Conservation (phyloP, 1,140 invertebrate species). For the Pachyrhynchus sulphureomaculatus region DNA sequence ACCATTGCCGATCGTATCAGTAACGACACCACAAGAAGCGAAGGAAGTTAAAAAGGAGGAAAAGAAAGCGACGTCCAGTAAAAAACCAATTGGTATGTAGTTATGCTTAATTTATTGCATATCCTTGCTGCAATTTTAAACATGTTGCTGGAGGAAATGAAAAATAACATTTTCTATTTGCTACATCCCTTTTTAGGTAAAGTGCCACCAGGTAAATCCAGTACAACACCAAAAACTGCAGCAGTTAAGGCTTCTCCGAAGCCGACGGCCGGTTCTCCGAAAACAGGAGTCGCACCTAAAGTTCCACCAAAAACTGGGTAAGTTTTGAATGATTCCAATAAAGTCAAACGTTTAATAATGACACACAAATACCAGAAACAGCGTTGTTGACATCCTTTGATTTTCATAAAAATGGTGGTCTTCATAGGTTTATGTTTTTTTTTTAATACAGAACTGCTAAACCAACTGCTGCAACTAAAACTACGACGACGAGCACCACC, state of each 20-base stretch:
- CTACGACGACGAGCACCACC: constrained; percentile 32
- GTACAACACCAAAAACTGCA: constrained; percentile 37
- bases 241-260: constrained; percentile 36
- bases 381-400: neutral
- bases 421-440: too few relatives aligned
- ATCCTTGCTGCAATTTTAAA: neutral
- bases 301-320: constrained; percentile 28
- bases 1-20: neutral
- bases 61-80: constrained; percentile 9
- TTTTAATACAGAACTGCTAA: constrained; percentile 36
- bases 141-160: too few relatives aligned
- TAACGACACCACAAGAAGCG: neutral
- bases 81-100: constrained; percentile 6
- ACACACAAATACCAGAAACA: neutral
- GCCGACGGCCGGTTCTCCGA: constrained; percentile 16
- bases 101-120: neutral
- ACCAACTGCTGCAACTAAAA: constrained; percentile 28
- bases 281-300: constrained; percentile 13
- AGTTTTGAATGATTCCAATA: neutral
- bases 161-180: too few relatives aligned
- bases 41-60: constrained; percentile 13
- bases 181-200: constrained; percentile 19
- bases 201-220: constrained; percentile 39
- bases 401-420: too few relatives aligned
- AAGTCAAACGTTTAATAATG: neutral